Base-by-base conservation (phyloP, 2,113 vertebrate species). In the Phoxinus phoxinus region DNA sequence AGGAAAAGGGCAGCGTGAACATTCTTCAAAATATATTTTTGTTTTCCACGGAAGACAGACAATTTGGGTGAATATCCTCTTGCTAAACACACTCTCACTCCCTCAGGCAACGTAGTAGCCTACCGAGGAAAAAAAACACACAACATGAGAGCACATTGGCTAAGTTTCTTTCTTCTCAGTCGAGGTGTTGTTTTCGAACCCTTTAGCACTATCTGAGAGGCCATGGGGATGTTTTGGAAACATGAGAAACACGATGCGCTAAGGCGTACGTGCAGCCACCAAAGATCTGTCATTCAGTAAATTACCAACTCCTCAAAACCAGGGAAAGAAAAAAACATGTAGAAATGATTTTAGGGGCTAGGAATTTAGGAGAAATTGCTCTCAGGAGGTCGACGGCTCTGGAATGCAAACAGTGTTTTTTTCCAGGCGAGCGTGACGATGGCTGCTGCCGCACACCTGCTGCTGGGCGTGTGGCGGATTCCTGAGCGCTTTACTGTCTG, bases 391-490 rank as follows among this genome's bases (percentile, higher is more conserved):
- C 12, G 12, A 23, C 23, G 3, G 59, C 25, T 12, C 46, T 67
- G 87, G 85, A 88, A 90, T 88, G 83, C 67, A 80, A 69, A 72
- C 78, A 84, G 41, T 21, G 4, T 7, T 84, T 56, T 56, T 56
- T 73, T 81, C 53, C 56, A 10, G 35, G 63, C 6, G 15, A 74
- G 73, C 85, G 30, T 81, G 83, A 85, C 3, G 37, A 85, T 73
- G 84, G 63, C 80, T 17, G 77, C 81, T 71, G 37, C 48, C 69
- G 10, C 56, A 41, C 80, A 84, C 84, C 84, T 84, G 84, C 77
- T 21, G n/a, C 61, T 35, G 83, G 81, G 13, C 37, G 83, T 59
- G 71, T 46, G 30, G n/a, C 23, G 11, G 81, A 79, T 59, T 63
- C 46, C 46, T 48, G 59, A 13, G 32, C 2, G 7, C 53, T 77